A percentile compares a stretch with the other conserved stretches of the same genome.
These are phyloP conservation scores for Pituophis catenifer DNA, from an alignment of 2,113 vertebrate genomes.

Conservation along the genomic window DNA sequence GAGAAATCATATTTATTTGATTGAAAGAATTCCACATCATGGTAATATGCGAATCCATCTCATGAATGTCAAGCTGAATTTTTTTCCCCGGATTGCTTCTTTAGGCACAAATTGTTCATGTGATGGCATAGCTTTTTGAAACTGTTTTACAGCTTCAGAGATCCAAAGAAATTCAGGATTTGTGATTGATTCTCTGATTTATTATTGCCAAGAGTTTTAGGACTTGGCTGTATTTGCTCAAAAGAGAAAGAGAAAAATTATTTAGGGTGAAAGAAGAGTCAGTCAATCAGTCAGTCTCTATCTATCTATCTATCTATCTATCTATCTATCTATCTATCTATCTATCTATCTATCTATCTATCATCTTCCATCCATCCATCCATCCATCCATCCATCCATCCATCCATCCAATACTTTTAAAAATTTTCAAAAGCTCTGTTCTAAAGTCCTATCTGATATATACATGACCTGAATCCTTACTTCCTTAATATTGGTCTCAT, in stretches of 20 bases:
- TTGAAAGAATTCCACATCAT: neutral
- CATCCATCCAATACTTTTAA: neutral
- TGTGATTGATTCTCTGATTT: neutral
- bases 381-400: no score
- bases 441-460: neutral
- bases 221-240: neutral
- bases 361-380: no score
- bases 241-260: neutral
- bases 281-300: no score
- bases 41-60: neutral
- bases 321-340: no score
- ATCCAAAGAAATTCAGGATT: neutral
- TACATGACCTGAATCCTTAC: neutral
- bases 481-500: neutral
- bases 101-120: neutral
- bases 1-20: neutral
- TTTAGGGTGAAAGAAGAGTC: neutral
- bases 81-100: neutral
- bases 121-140: neutral
- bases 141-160: neutral
- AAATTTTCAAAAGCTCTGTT: neutral
- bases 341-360: no score
- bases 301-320: no score
- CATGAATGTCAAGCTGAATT: neutral
- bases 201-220: neutral